Evolutionary conservation across 1,140 invertebrate genomes (phyloP).

Genomic region (Caerostris darwini): DNA sequence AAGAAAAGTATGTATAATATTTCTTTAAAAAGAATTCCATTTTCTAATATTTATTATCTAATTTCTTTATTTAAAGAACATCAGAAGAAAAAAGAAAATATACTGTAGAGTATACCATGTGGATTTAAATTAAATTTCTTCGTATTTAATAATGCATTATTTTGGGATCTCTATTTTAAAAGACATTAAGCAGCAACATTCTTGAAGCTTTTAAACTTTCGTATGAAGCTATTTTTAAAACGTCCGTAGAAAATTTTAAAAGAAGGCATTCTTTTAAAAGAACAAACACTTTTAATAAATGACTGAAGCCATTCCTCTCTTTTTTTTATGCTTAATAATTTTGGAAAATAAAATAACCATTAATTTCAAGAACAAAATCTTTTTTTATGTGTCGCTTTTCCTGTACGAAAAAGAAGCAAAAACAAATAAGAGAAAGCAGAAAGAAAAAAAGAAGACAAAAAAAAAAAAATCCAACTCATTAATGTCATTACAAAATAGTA

Average conservation of each 20-base stretch:
- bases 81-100: too few species aligned
- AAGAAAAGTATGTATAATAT: too few species aligned
- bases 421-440: neutral
- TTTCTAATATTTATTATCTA: too few species aligned
- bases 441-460: neutral
- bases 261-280: neutral
- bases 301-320: neutral
- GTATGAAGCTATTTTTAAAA: neutral
- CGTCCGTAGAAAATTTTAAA: neutral
- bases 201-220: neutral
- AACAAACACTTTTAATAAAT: conserved; percentile 22
- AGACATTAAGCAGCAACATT: neutral
- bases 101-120: too few species aligned
- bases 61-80: too few species aligned
- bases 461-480: conserved; percentile 47
- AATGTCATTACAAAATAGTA: conserved; percentile 62
- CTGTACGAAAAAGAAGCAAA: neutral
- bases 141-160: too few species aligned
- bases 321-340: neutral
- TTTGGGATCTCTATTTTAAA: neutral
- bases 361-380: neutral
- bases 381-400: neutral
- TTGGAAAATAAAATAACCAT: conserved; percentile 11
- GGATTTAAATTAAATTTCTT: too few species aligned
- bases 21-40: too few species aligned